These are phyloP conservation scores for Cyprinus carpio DNA, from an alignment of 2,113 vertebrate species.

Conservation along the genomic window DNA sequence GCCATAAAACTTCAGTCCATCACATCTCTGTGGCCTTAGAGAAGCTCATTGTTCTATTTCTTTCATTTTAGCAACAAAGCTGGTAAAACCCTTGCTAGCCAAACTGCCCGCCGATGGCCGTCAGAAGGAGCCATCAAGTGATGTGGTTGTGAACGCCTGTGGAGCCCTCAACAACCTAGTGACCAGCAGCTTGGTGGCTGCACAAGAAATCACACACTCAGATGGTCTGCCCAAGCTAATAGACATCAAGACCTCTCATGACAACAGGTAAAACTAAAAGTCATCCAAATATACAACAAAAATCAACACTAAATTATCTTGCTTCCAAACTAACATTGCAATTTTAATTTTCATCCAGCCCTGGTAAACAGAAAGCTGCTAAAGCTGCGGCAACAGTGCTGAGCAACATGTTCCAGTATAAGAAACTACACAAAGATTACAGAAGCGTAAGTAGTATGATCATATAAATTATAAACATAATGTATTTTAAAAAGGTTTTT, in stretches of 20 bases:
- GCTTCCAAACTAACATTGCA: background rate
- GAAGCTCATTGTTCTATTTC: background rate
- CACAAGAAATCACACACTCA: conserved; percentile 79
- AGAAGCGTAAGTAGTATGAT: conserved; percentile 69
- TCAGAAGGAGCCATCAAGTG: conserved; percentile 69
- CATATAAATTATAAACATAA: background rate
- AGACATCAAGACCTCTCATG: conserved; percentile 78
- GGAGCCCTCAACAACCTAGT: conserved; percentile 84
- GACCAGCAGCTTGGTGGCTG: conserved; percentile 76
- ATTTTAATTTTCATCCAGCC: conserved; percentile 63
- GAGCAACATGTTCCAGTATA: conserved; percentile 93
- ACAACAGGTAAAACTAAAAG: conserved; percentile 71
- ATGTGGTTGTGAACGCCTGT: conserved; percentile 81
- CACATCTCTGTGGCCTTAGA: background rate
- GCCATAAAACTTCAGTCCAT: background rate
- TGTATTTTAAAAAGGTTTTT: too few relatives aligned
- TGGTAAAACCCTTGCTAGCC: conserved; percentile 77
- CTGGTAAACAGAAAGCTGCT: conserved; percentile 77
- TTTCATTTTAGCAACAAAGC: conserved; percentile 75
- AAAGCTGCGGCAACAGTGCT: conserved; percentile 86
- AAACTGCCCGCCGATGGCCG: conserved; percentile 72
- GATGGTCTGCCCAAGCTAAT: conserved; percentile 82
- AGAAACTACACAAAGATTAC: conserved; percentile 87
- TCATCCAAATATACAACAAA: background rate
- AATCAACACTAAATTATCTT: too few relatives aligned